phyloP scores from a whole-genome alignment of 2,888 invertebrate genomes.

The Cremastinae sp. region DNA sequence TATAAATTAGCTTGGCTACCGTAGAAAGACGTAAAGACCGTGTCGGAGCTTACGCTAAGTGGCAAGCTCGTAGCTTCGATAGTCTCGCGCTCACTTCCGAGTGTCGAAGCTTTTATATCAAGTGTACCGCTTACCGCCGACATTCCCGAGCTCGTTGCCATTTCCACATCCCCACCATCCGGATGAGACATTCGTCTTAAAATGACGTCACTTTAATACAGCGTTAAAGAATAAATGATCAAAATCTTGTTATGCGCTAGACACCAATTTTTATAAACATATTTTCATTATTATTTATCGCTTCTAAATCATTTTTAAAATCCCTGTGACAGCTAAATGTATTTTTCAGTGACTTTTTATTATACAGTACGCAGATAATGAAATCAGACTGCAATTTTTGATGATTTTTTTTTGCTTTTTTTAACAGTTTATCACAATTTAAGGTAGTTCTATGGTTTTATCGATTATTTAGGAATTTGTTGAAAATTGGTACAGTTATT shows the following conservation, averaged over 20 bases:
- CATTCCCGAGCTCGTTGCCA: constrained; percentile 77
- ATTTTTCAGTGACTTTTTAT: no score
- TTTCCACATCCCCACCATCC: constrained; percentile 76
- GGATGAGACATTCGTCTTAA: constrained; percentile 78
- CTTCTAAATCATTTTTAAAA: not conserved
- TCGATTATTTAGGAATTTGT: no score
- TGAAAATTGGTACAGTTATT: no score
- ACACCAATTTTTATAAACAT: constrained; percentile 25
- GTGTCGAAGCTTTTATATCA: constrained; percentile 81
- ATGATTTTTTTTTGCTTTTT: no score
- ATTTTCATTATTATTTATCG: no score
- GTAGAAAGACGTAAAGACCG: constrained; percentile 83
- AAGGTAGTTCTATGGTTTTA: no score
- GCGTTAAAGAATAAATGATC: constrained; percentile 23
- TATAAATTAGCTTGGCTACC: constrained; percentile 81
- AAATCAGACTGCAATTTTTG: no score
- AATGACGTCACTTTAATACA: constrained; percentile 73
- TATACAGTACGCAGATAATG: no score
- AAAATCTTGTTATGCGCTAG: constrained; percentile 8
- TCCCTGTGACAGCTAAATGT: no score
- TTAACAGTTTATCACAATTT: no score
- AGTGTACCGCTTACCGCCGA: constrained; percentile 78
- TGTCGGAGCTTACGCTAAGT: constrained; percentile 82
- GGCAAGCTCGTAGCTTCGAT: constrained; percentile 79
- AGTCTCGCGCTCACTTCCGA: constrained; percentile 79